Base-by-base conservation (phyloP, 2,888 invertebrate species). In the Himalopsyche tibetana region DNA sequence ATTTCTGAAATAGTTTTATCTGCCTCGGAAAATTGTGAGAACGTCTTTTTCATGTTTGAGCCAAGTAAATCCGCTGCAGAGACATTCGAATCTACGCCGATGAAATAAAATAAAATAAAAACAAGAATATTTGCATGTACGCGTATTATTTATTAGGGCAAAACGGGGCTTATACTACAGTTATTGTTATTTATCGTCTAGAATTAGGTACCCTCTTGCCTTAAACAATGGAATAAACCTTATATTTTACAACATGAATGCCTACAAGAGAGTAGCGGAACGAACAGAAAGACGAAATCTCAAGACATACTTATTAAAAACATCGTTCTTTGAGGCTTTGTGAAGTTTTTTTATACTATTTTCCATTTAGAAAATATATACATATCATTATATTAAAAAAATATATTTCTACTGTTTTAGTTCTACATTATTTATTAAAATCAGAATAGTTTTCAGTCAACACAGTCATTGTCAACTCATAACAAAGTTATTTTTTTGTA, bases 1-100 rank as follows among this genome's bases (percentile, higher is more conserved):
- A 80, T 80, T 80, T 80, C 80, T 40, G 38, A 42, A 80, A 42
- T 80, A 40, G 42, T 36, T 80, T 36, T 80, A 42, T 80, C 80
- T 79, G 79, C 28, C 19, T 80, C 15, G 17, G 36, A 80, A 63
- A n/a, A 40, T 80, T 80, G 80, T 63, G 19, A 19, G 28, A 19
- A 63, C 63, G 63, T 63, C 63, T 63, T 63, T 63, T 63, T 63
- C 63, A 15, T 63, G 63, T 63, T 63, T 19, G 63, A 63, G 63
- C 8, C 63, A 19, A 63, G 63, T 63, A 63, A 63, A 19, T 63
- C 63, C 63, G 28, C 63, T 63, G 63, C 63, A 63, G 28, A 63
- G 63, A 63, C 63, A 63, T 63, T n/a, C 63, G 28, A 63, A 63
- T 63, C 63, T 63, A 9, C 63, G 63, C 63, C 28, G 63, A 63